These are phyloP conservation scores for Clarias magur DNA, from an alignment of 2,113 vertebrate species.

Conservation along the genomic window DNA sequence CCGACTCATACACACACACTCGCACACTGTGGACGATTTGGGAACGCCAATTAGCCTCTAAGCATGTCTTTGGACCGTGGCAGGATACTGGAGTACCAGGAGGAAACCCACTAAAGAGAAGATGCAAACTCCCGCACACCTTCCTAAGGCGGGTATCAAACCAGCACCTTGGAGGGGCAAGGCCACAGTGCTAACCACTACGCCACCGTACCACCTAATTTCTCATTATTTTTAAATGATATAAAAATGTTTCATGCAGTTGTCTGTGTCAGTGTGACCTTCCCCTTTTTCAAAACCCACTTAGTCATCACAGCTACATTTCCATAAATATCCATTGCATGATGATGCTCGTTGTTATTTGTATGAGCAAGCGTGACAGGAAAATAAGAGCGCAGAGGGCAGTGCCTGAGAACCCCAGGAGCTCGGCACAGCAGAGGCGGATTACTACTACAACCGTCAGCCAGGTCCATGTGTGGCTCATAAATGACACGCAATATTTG, in stretches of 20 bases:
- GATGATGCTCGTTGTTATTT: conserved; percentile 54
- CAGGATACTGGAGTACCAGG: too few relatives aligned
- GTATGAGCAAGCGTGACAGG: conserved; percentile 53
- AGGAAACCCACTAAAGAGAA: too few relatives aligned
- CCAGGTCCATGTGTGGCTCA: conserved; percentile 71
- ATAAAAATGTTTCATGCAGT: background rate
- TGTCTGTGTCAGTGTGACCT: background rate
- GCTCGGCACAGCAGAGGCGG: conserved; percentile 73
- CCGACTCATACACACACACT: too few relatives aligned
- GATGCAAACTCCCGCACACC: too few relatives aligned
- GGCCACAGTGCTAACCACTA: too few relatives aligned
- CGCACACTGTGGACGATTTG: too few relatives aligned
- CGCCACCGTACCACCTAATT: too few relatives aligned
- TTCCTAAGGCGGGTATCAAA: too few relatives aligned
- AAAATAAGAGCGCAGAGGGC: conserved; percentile 46
- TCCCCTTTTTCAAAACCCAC: background rate
- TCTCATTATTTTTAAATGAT: background rate
- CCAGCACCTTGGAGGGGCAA: too few relatives aligned
- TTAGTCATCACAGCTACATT: conserved; percentile 32
- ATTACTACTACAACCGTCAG: conserved; percentile 75
- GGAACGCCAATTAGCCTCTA: too few relatives aligned
- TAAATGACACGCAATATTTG: conserved; percentile 78
- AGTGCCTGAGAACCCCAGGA: conserved; percentile 63
- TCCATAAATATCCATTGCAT: conserved; percentile 48
- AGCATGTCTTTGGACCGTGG: too few relatives aligned